These are phyloP conservation scores for Pteronura brasiliensis DNA, from an alignment of 2,113 vertebrate genomes.

Conservation along the genomic window DNA sequence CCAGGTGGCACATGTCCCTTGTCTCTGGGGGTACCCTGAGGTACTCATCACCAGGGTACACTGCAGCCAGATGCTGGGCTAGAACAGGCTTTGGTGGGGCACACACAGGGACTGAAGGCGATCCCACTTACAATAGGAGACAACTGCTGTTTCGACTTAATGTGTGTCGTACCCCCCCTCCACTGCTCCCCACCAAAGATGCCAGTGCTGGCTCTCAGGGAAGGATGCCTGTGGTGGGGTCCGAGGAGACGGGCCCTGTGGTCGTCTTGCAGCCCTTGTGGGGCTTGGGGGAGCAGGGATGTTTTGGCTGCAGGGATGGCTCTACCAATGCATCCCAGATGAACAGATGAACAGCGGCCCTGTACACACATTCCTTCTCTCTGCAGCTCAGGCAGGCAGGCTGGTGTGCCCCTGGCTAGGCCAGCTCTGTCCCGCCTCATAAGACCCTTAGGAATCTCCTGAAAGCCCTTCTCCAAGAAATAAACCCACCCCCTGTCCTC, in stretches of 20 bases:
- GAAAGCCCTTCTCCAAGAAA: not conserved
- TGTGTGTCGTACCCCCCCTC: not conserved
- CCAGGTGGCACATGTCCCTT: not conserved
- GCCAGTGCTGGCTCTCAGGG: not conserved
- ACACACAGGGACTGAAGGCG: not conserved
- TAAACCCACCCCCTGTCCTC: not conserved
- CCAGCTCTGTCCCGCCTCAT: not conserved
- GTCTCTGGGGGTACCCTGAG: not conserved
- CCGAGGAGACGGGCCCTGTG: not conserved
- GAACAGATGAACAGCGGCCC: not conserved
- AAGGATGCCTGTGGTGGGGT: not conserved
- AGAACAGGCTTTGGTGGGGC: not conserved
- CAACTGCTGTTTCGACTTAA: not conserved
- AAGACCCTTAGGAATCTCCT: not conserved
- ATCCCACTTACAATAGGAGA: not conserved
- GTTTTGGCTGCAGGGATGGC: not conserved
- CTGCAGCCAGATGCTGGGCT: not conserved
- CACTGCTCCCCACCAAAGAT: not conserved
- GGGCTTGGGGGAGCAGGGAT: not conserved
- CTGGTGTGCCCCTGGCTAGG: not conserved
- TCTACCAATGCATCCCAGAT: not conserved
- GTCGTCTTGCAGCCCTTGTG: not conserved
- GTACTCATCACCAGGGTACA: not conserved
- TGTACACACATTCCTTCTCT: not conserved
- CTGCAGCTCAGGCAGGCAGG: not conserved